Base-by-base conservation (phyloP, 2,797 vertebrate genomes). In the Diplodus puntazzo region DNA sequence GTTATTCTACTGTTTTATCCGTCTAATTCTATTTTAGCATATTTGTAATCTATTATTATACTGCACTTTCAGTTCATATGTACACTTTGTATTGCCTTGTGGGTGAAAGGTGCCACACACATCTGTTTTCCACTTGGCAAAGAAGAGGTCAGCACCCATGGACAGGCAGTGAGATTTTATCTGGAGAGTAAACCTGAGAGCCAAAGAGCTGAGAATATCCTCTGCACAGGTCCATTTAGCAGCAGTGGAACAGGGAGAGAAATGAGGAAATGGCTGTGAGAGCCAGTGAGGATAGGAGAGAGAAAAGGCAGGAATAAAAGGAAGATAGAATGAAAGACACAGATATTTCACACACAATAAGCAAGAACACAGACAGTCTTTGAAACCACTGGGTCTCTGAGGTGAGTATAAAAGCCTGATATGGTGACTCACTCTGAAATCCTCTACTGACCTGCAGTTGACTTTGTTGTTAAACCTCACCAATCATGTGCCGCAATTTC, bases 151-250 rank as follows among this genome's bases (percentile, higher is more conserved):
- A 84, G 80, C 77, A 75, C 60, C 55, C 43, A 55, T 46, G 63
- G 69, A 75, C 43, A 5, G 77, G 72, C 73, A 73, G 60, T 53
- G 72, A 86, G 86, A 90, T 91, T 88, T 80, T 85, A 92, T 92
- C 87, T 69, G 58, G 65, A 81, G 77, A 89, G 77, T 74, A 86
- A 88, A 89, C 79, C 58, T 81, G 6, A 34, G 30, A 6, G 81
- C 88, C 83, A 77, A 61, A 87, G 77, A 87, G 77, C 82, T 71
- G 66, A 87, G 78, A 83, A 79, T 86, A 88, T 88, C 75, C 74
- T 74, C 25, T 54, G 70, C 65, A 66, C 49, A 67, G 63, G 62
- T 87, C 58, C 71, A 68, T 89, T 88, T 85, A 87, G 61, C 79
- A 67, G 67, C 80, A 66, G 20, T 45, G 78, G 61, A 73, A 75